Evolutionary conservation across 2,113 vertebrate genomes (phyloP), one percentile per base, ranked within the genome.

Genomic region (Dendropsophus ebraccatus): DNA sequence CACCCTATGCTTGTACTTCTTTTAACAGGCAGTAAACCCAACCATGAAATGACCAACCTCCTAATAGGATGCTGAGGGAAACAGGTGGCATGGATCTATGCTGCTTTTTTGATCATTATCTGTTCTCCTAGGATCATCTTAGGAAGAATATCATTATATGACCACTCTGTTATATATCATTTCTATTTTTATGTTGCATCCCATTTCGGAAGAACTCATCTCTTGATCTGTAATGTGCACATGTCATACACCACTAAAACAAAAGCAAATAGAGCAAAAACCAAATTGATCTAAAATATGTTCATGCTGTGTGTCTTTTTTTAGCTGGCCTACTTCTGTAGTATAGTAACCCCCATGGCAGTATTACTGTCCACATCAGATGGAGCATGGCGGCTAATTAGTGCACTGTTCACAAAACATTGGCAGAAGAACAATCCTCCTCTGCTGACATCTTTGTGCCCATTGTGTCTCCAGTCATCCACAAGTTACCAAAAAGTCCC

Each of bases 281-380:
- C 35, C 49, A 84, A 75, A 84, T 41, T 58, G 52, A 76, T 84
- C 41, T 62, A 21, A 65, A 76, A 76, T 84, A 84, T 84, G 37
- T 84, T 49, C 19, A 49, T 72, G 65, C 16, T n/a, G 9, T 80
- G 84, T n/a, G 70, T 25, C 83, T 78, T 85, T 86, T 76, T 85
- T 60, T 72, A 80, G 84, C 77, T 86, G 84, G 17, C 35, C 84
- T 86, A 86, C 30, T 86, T 85, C 21, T 80, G 47, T 58, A 70
- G 37, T 73, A 35, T 79, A 79, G 62, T 80, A 72, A 85, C 74
- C 84, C 76, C 84, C 84, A 86, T 86, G 84, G 84, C 76, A 49
- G 54, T 73, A 56, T 86, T 72, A 70, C 76, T 86, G 50, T 86
- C 76, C 65, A 86, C 76, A 86, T 72, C 76, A 81, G 65, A 86